Conservation (phyloP, 1,140 invertebrate species). For the Hypsibius dujardini region DNA sequence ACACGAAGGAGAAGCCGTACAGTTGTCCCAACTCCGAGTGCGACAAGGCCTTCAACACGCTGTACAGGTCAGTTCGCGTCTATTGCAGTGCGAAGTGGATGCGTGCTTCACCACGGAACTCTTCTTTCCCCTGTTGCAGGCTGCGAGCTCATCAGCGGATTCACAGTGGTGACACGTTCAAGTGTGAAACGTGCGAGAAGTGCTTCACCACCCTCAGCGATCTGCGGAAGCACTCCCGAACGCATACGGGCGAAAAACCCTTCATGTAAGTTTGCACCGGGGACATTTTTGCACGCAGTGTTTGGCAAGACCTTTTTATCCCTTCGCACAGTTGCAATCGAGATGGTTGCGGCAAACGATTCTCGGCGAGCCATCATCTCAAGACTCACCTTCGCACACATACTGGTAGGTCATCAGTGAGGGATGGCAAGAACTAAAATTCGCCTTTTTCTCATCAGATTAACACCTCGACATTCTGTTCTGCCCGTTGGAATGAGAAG, state of each 20-base stretch:
- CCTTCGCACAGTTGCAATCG: conserved; percentile 45
- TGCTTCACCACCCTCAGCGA: conserved; percentile 83
- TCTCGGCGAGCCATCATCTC: conserved; percentile 77
- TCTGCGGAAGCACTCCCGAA: conserved; percentile 74
- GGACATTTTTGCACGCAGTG: not conserved
- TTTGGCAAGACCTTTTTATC: conserved; percentile 18
- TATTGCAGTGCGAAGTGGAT: not conserved
- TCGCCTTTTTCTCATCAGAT: too few relatives aligned
- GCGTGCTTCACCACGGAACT: not conserved
- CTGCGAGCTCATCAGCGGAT: conserved; percentile 73
- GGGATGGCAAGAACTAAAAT: too few relatives aligned
- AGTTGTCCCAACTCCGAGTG: conserved; percentile 44
- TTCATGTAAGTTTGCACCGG: conserved; percentile 51
- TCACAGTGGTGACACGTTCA: conserved; percentile 85
- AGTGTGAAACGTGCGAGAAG: conserved; percentile 71
- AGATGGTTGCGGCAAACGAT: conserved; percentile 69
- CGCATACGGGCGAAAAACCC: conserved; percentile 75
- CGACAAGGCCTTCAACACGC: conserved; percentile 79
- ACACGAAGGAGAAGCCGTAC: conserved; percentile 83
- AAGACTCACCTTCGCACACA: conserved; percentile 63
- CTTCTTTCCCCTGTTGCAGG: conserved; percentile 34
- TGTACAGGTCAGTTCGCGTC: conserved; percentile 48
- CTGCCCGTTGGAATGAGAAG: not conserved
- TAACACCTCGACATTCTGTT: too few relatives aligned
- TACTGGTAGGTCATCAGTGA: conserved; percentile 35